Base-by-base conservation (phyloP, 2,888 invertebrate genomes). In the Archips xylosteana region DNA sequence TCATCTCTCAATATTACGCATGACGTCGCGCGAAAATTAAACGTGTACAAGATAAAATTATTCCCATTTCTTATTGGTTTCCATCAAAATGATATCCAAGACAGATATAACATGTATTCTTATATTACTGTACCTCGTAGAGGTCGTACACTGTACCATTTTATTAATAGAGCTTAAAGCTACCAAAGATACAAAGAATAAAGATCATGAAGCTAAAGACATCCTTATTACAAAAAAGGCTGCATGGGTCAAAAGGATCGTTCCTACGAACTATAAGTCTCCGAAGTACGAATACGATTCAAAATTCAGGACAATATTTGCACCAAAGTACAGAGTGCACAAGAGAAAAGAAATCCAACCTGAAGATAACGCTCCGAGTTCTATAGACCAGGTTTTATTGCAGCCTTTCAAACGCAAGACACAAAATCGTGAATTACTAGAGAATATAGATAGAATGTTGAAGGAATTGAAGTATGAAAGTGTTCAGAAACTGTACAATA, bases 261-360 rank as follows among this genome's bases (percentile, higher is more conserved):
- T 60, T 2, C 60, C 60, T n/a, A 2, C 13, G 1, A 60, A 39
- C 36, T 60, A 60, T n/a, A 60, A 60, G 34, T 60, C 60, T 39
- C 36, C 60, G 3, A 15, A 23, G 9, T 47, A 76, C 9, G 82
- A 83, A 75, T 82, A 81, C 9, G 80, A 85, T n/a, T 39, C 71
- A 0, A 77, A 77, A 74, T 70, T 76, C 3, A 80, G 82, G 1
- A 78, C 82, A 0, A 13, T 81, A 0, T 86, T 81, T 69, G 81
- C 76, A 62, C 83, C 87, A 0, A 32, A 85, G 15, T 34, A 79
- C 0, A 79, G 82, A 54, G 67, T 83, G 1, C 83, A 83, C 12
- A 57, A 57, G 12, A 32, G 57, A 12, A 57, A 57, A 57, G n/a
- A 15, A 23, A 23, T 49, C 5, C 13, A 6, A 23, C 6, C 8